Percentiles rank a stretch among this genome's conserved stretches.
These are phyloP conservation scores for Glyptemys insculpta DNA, from an alignment of 2,797 vertebrate genomes.

Conservation along the genomic window DNA sequence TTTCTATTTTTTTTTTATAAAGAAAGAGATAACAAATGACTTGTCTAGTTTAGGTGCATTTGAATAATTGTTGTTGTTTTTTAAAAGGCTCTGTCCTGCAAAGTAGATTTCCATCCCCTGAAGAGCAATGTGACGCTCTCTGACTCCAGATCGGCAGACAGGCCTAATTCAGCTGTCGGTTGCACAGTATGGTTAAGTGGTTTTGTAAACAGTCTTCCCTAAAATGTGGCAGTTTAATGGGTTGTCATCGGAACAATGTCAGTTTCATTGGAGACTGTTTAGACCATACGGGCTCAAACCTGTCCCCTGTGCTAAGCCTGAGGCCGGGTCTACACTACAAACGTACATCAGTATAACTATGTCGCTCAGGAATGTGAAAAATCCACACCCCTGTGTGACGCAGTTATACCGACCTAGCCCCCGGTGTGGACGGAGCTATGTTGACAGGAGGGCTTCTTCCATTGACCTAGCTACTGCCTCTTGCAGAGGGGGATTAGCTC, in stretches of 20 bases:
- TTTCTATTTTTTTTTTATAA: neutral
- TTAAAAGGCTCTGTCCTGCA: conserved; percentile 13
- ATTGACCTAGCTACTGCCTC: neutral
- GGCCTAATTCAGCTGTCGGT: conserved; percentile 71
- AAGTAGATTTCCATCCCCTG: conserved; percentile 68
- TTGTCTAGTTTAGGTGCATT: conserved; percentile 42
- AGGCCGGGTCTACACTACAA: neutral
- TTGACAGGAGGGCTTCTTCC: neutral
- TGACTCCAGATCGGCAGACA: conserved; percentile 68
- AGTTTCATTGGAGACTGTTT: conserved; percentile 66
- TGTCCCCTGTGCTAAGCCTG: conserved; percentile 14
- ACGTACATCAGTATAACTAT: neutral
- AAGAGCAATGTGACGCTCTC: conserved; percentile 65
- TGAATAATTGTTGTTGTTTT: conserved; percentile 42
- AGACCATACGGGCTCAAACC: conserved; percentile 27
- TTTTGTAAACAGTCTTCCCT: conserved; percentile 71
- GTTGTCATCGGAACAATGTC: neutral
- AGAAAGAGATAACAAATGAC: neutral
- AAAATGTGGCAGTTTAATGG: conserved; percentile 76
- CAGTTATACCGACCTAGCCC: neutral
- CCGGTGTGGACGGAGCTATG: neutral
- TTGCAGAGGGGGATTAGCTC: neutral
- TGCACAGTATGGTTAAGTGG: conserved; percentile 68
- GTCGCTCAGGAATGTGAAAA: neutral
- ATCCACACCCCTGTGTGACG: neutral